A percentile compares a stretch with the other conserved stretches of the same genome.
These are phyloP conservation scores for Orthosia gothica DNA, from an alignment of 2,888 invertebrate species.

Conservation along the genomic window DNA sequence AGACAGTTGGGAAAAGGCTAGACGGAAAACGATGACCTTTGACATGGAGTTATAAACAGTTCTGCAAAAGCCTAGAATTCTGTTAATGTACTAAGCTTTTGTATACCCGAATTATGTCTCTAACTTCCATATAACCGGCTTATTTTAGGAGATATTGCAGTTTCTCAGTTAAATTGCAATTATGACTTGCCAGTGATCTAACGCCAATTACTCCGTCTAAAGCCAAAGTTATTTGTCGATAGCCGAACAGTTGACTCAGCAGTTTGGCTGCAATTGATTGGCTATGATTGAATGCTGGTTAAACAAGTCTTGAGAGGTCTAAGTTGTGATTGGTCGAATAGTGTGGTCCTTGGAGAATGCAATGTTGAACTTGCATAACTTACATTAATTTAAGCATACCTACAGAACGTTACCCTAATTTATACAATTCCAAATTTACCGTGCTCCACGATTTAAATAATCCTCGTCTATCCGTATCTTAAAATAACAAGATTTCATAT, in stretches of 20 bases:
- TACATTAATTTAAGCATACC: no score
- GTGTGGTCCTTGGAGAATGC: no score
- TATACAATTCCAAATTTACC: no score
- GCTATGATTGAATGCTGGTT: conserved; percentile 2
- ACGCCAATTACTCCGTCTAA: conserved; percentile 9
- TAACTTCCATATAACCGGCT: neutral
- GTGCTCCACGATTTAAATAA: conserved; percentile 5
- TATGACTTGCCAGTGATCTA: conserved; percentile 6
- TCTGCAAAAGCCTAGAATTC: neutral
- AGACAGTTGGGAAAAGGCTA: no score
- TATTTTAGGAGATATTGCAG: neutral
- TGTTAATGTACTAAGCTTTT: neutral
- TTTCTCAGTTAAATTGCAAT: neutral
- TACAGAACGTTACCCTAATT: no score
- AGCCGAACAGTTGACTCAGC: conserved; percentile 22
- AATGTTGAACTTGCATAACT: neutral
- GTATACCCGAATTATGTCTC: neutral
- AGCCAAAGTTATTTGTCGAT: conserved; percentile 1
- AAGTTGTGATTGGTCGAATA: neutral
- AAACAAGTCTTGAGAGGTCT: neutral
- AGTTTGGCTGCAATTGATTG: conserved; percentile 31
- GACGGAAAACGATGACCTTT: neutral
- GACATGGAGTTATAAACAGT: neutral
- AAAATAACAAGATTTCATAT: conserved; percentile 15
- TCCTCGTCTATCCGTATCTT: neutral